Conservation (phyloP, 2,888 invertebrate species). For the Lithophane leautieri region DNA sequence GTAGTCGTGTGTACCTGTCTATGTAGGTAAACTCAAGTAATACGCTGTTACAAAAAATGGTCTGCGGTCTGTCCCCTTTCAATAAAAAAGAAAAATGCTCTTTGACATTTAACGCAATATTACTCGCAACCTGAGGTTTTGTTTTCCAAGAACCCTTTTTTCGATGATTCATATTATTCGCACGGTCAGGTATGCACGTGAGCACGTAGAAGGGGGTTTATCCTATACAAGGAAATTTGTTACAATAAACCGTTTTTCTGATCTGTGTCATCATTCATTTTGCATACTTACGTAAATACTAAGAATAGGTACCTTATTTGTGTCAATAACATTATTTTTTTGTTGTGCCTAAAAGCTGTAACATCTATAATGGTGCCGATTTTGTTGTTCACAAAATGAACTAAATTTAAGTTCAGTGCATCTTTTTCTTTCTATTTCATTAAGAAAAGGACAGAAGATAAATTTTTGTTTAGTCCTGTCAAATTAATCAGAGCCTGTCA, state of each 20-base stretch:
- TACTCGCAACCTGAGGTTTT: conserved; percentile 19
- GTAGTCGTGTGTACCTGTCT: too few relatives aligned
- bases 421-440: too few relatives aligned
- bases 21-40: background rate
- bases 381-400: too few relatives aligned
- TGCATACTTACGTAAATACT: conserved; percentile 10
- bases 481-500: too few relatives aligned
- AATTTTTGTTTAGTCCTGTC: too few relatives aligned
- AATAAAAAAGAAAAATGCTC: conserved; percentile 16
- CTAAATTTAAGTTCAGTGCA: too few relatives aligned
- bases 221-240: conserved; percentile 73
- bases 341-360: background rate
- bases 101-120: conserved; percentile 17
- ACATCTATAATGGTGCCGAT: too few relatives aligned
- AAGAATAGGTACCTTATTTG: conserved; percentile 17
- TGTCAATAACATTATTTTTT: background rate
- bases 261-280: conserved; percentile 31
- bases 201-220: conserved; percentile 68
- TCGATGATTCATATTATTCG: conserved; percentile 80
- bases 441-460: too few relatives aligned
- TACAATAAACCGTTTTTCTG: conserved; percentile 68
- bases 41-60: background rate
- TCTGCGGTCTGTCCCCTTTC: conserved; percentile 4
- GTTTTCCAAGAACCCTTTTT: conserved; percentile 75
- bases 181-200: conserved; percentile 72